A percentile compares a stretch with the other conserved stretches of the same genome.
phyloP scores from a whole-genome alignment of 1,140 invertebrate genomes.

The Drosophila tristis region DNA sequence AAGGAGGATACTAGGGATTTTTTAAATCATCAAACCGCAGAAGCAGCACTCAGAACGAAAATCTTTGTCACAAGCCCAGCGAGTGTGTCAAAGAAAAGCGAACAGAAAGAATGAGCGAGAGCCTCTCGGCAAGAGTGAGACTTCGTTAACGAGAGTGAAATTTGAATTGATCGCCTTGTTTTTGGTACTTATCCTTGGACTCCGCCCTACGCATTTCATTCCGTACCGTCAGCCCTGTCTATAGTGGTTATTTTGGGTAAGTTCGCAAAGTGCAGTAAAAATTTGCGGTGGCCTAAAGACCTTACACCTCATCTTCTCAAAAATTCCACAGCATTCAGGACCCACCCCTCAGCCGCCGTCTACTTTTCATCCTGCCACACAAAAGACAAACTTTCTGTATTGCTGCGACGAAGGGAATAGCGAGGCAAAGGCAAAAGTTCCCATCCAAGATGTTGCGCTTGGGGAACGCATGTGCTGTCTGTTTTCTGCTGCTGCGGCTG shows the following conservation, averaged over 20 bases:
- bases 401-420: slow-evolving; percentile 22
- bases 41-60: slow-evolving; percentile 27
- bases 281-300: slow-evolving; percentile 80
- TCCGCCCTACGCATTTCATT: slow-evolving; percentile 19
- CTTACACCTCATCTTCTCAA: slow-evolving; percentile 61
- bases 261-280: slow-evolving; percentile 80
- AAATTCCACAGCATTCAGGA: slow-evolving; percentile 19
- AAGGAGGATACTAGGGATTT: no score
- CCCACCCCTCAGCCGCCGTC: background rate
- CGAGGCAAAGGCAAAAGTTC: slow-evolving; percentile 25
- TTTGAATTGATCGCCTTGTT: slow-evolving; percentile 60
- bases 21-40: slow-evolving; percentile 30
- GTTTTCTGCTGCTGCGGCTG: slow-evolving; percentile 73
- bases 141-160: slow-evolving; percentile 17
- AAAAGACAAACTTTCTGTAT: slow-evolving; percentile 71
- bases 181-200: slow-evolving; percentile 55
- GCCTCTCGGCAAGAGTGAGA: background rate
- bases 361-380: slow-evolving; percentile 20
- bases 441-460: slow-evolving; percentile 44
- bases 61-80: slow-evolving; percentile 57
- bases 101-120: slow-evolving; percentile 17
- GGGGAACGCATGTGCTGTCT: slow-evolving; percentile 72
- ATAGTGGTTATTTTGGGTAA: slow-evolving; percentile 48
- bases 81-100: slow-evolving; percentile 37
- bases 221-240: slow-evolving; percentile 13